Conservation (phyloP, 2,113 vertebrate genomes). For the Athene cunicularia region DNA sequence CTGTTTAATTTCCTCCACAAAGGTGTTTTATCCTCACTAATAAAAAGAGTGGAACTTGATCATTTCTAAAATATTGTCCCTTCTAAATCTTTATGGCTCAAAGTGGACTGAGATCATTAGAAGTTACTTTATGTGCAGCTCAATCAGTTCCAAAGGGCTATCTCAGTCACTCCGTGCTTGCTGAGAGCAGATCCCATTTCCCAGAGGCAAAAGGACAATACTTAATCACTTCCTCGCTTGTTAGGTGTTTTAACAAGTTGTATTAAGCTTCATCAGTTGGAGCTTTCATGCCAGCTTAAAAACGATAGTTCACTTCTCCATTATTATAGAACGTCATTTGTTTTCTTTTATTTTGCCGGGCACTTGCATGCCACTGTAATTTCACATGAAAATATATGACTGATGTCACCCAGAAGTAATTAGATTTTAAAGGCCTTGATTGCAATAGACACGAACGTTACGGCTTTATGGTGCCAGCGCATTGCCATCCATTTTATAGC, state of each 20-base stretch:
- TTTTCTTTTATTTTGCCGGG: conserved; percentile 67
- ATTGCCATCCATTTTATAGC: conserved; percentile 34
- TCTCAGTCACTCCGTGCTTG: conserved; percentile 15
- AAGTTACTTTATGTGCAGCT: conserved; percentile 62
- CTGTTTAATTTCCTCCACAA: conserved; percentile 59
- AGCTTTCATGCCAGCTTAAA: conserved; percentile 66
- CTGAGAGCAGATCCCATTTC: conserved; percentile 55
- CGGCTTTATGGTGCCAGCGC: conserved; percentile 50
- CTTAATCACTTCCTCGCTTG: conserved; percentile 68
- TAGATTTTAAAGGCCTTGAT: conserved; percentile 74
- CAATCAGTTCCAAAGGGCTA: conserved; percentile 49
- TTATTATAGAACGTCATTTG: conserved; percentile 64
- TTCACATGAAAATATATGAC: conserved; percentile 69
- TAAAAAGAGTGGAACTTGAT: conserved; percentile 70
- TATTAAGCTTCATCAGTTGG: conserved; percentile 63
- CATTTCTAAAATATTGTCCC: conserved; percentile 69
- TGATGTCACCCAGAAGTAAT: conserved; percentile 72
- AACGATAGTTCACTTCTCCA: conserved; percentile 61
- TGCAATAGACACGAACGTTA: conserved; percentile 55
- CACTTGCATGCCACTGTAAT: conserved; percentile 54
- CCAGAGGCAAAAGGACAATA: conserved; percentile 58
- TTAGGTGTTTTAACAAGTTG: conserved; percentile 72
- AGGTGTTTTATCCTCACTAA: conserved; percentile 68
- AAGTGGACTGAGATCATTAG: conserved; percentile 70
- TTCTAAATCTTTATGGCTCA: conserved; percentile 73